phyloP scores from a whole-genome alignment of 2,113 vertebrate species.

The Lota lota region DNA sequence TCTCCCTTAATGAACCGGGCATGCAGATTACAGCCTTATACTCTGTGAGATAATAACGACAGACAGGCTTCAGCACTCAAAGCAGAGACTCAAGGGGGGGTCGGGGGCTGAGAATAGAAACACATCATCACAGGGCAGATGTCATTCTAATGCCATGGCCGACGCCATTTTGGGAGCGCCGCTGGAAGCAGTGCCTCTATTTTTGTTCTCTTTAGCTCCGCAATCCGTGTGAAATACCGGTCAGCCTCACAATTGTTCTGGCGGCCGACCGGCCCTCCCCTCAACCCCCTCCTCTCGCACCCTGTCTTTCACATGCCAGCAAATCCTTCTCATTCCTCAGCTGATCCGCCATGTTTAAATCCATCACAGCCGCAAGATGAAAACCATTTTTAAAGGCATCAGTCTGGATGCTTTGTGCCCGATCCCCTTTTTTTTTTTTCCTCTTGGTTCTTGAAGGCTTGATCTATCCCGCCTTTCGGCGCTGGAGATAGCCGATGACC shows the following conservation, averaged over 20 bases:
- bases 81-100: slow-evolving; percentile 45
- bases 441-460: not conserved
- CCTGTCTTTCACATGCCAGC: slow-evolving; percentile 20
- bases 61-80: slow-evolving; percentile 39
- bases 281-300: slow-evolving; percentile 9
- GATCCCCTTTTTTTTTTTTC: not conserved
- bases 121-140: slow-evolving; percentile 14
- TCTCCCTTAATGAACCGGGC: slow-evolving; percentile 55
- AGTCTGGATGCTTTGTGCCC: not conserved
- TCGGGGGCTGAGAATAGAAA: slow-evolving; percentile 18
- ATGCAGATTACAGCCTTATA: slow-evolving; percentile 54
- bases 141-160: slow-evolving; percentile 36
- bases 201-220: slow-evolving; percentile 1
- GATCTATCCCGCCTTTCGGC: not conserved
- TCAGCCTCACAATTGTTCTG: slow-evolving; percentile 35
- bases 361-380: slow-evolving; percentile 14
- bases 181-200: not conserved
- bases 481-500: too few species aligned
- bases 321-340: slow-evolving; percentile 35
- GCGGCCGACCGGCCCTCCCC: slow-evolving; percentile 9
- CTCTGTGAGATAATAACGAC: slow-evolving; percentile 43
- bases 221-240: slow-evolving; percentile 34
- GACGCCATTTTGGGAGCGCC: not conserved
- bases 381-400: not conserved
- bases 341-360: slow-evolving; percentile 30